These are phyloP conservation scores for Actinemys pallida DNA, from an alignment of 2,113 vertebrate species.

Conservation along the genomic window DNA sequence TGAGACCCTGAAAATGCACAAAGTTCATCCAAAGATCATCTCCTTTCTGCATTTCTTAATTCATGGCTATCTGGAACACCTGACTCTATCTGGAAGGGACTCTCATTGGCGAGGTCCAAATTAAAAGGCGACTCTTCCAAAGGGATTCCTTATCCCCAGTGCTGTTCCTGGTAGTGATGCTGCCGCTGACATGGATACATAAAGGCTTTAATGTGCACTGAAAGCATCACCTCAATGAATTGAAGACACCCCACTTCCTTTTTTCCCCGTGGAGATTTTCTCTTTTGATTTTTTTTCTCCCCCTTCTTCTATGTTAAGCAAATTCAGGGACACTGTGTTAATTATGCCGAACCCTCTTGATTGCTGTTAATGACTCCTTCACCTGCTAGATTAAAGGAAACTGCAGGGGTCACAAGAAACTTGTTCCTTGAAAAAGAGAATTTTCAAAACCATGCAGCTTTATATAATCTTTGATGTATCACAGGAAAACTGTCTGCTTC, in stretches of 20 bases:
- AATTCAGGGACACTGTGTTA: background rate
- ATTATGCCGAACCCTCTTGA: background rate
- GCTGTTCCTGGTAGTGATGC: too few relatives aligned
- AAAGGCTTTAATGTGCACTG: background rate
- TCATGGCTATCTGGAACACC: too few relatives aligned
- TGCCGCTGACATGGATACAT: too few relatives aligned
- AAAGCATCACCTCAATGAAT: background rate
- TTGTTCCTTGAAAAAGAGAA: rapidly evolving
- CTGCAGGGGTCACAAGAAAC: background rate
- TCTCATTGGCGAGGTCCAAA: too few relatives aligned
- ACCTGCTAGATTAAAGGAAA: background rate
- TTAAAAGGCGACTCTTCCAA: too few relatives aligned
- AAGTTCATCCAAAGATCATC: too few relatives aligned
- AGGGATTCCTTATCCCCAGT: too few relatives aligned
- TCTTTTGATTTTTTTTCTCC: background rate
- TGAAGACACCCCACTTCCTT: background rate
- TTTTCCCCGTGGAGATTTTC: background rate
- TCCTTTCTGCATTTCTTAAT: too few relatives aligned
- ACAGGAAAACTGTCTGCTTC: background rate
- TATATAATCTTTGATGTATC: background rate
- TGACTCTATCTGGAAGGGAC: too few relatives aligned
- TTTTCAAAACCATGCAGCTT: background rate
- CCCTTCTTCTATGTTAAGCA: background rate
- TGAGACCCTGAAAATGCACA: too few relatives aligned
- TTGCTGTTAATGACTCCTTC: background rate